Evolutionary conservation across 2,888 invertebrate genomes (phyloP), one percentile per base, ranked within the genome.

Genomic region (Chrysotoxum bicinctum): DNA sequence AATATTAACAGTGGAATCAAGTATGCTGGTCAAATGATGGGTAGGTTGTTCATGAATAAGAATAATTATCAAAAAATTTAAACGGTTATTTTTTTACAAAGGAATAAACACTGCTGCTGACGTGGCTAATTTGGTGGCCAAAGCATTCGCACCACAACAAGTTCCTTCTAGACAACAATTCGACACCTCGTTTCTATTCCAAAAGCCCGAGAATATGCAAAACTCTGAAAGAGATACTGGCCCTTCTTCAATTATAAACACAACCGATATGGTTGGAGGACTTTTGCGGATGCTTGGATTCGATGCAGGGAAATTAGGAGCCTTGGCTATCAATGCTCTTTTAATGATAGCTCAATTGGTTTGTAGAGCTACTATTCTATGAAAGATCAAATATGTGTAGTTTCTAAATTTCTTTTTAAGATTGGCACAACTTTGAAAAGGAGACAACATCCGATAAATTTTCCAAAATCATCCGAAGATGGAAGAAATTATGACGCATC

Each of bases 281-380:
- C 93, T 96, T 88, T 93, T 97, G 84, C 93, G 94, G 58, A 91
- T 97, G 73, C 93, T 97, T 87, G 97, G 96, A 21, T 93, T 97
- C 68, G 96, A 97, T 90, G 93, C 95, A 0, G 94, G 94, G 74
- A 96, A 96, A 91, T 93, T 97, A 81, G 95, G 96, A 35, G 97
- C 97, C 0, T 95, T 97, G 48, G 96, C 96, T 14, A 94, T 97
- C 16, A 97, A 97, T 90, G 96, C 96, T 21, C 93, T 97, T 16
- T 95, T 97, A 87, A 96, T 97, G 91, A 93, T 97, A 16, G 97
- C 97, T 1, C 96, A 97, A 92, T 93, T 97, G 94, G 97, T 97
- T 92, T 93, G 93, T 91, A 40, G 32, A 43, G n/a, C n/a, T 8
- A n/a, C n/a, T n/a, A n/a, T 45, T 77, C 35, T 0, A n/a, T 21